Conservation (phyloP, 1,140 invertebrate genomes). For the Venturia canescens region DNA sequence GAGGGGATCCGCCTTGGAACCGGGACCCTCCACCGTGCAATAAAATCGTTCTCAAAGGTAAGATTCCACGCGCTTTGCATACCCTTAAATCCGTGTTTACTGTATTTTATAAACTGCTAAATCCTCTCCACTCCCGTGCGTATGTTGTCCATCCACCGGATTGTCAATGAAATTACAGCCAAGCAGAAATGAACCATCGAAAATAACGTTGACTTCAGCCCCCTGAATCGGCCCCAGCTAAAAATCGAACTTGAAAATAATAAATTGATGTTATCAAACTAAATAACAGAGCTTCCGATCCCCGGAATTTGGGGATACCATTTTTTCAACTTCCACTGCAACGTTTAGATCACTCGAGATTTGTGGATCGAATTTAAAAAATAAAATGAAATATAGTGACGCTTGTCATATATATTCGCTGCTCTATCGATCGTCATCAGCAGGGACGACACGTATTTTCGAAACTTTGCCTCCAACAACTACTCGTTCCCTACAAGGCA, state of each 20-base stretch:
- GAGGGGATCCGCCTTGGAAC: constrained; percentile 97
- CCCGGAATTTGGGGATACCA: background rate
- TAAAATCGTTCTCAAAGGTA: constrained; percentile 90
- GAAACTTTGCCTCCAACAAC: constrained; percentile 43
- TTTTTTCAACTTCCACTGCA: constrained; percentile 1
- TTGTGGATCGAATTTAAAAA: no score
- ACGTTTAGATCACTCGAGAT: background rate
- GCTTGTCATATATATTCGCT: background rate
- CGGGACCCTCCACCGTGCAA: constrained; percentile 85
- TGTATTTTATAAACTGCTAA: no score
- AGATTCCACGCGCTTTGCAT: constrained; percentile 60
- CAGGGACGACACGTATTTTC: constrained; percentile 35
- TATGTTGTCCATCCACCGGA: no score
- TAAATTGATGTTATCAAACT: no score
- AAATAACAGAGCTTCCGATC: no score
- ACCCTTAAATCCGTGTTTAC: constrained; percentile 44
- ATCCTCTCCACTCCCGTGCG: no score
- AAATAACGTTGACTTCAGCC: no score
- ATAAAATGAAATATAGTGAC: constrained; percentile 3
- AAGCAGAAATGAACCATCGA: no score
- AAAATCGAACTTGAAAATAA: no score
- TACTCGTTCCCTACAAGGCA: constrained; percentile 14
- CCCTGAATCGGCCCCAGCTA: no score
- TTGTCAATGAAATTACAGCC: no score
- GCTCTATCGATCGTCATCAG: constrained; percentile 34